These are phyloP conservation scores for Punctoribates punctum DNA, from an alignment of 2,888 invertebrate genomes.

Conservation along the genomic window DNA sequence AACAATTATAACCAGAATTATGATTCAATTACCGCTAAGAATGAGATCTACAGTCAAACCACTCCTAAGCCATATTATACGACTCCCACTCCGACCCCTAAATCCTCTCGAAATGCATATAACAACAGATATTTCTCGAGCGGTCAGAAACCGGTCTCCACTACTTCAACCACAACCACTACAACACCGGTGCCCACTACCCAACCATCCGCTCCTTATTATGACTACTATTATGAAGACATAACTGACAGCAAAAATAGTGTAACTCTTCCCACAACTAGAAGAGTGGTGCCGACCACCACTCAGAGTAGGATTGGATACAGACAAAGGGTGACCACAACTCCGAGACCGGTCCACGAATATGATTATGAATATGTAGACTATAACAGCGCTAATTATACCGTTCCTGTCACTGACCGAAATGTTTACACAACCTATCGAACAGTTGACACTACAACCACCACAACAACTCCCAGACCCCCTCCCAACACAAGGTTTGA, in stretches of 20 bases:
- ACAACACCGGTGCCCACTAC: slow-evolving; percentile 24
- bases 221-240: slow-evolving; percentile 28
- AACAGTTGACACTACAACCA: slow-evolving; percentile 1
- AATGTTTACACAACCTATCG: not conserved
- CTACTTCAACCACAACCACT: slow-evolving; percentile 37
- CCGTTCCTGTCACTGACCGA: not conserved
- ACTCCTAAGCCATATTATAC: slow-evolving; percentile 17
- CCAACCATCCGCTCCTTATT: not conserved
- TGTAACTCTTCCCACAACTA: slow-evolving; percentile 23
- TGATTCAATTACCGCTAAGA: not conserved
- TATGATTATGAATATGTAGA: slow-evolving; percentile 29
- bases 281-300: slow-evolving; percentile 10
- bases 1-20: not conserved
- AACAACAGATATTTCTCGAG: not conserved
- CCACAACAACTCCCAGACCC: slow-evolving; percentile 31
- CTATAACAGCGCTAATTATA: slow-evolving; percentile 38
- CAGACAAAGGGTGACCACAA: not conserved
- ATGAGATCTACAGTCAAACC: slow-evolving; percentile 24
- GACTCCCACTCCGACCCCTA: not conserved
- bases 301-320: not conserved
- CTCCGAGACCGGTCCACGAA: not conserved
- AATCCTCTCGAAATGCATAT: not conserved
- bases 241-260: slow-evolving; percentile 33
- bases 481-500: not conserved
- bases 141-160: not conserved